phyloP scores from a whole-genome alignment of 2,113 vertebrate genomes.

The Sarotherodon lohbergeri region DNA sequence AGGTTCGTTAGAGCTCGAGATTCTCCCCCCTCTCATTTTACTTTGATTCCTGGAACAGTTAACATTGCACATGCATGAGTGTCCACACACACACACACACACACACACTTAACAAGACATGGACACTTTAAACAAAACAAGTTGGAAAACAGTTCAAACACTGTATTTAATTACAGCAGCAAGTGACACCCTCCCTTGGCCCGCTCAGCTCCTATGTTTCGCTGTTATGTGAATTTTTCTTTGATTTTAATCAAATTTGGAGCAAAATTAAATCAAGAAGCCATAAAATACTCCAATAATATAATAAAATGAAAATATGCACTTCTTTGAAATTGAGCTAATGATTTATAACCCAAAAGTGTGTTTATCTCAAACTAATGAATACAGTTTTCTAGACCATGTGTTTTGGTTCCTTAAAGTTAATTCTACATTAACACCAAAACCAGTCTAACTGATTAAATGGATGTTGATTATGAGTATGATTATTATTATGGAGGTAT shows the following conservation, averaged over 20 bases:
- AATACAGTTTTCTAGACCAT: background rate
- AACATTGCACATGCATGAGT: conserved; percentile 12
- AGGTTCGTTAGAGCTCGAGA: conserved; percentile 27
- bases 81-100: background rate
- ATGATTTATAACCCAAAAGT: background rate
- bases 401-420: background rate
- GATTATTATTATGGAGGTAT: background rate
- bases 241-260: conserved; percentile 14
- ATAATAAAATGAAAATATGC: conserved; percentile 11
- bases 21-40: conserved; percentile 45
- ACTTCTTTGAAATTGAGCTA: background rate
- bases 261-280: background rate
- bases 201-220: background rate
- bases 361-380: background rate
- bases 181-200: conserved; percentile 1
- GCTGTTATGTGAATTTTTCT: background rate
- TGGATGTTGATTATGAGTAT: background rate
- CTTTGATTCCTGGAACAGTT: conserved; percentile 67
- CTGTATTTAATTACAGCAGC: conserved; percentile 40
- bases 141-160: conserved; percentile 44
- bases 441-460: background rate
- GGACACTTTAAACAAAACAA: conserved; percentile 33
- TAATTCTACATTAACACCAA: background rate
- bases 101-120: background rate
- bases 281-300: background rate